A percentile compares a stretch with the other conserved stretches of the same genome.
Conservation (phyloP, 2,113 vertebrate species). For the Drymodes brunneopygia region DNA sequence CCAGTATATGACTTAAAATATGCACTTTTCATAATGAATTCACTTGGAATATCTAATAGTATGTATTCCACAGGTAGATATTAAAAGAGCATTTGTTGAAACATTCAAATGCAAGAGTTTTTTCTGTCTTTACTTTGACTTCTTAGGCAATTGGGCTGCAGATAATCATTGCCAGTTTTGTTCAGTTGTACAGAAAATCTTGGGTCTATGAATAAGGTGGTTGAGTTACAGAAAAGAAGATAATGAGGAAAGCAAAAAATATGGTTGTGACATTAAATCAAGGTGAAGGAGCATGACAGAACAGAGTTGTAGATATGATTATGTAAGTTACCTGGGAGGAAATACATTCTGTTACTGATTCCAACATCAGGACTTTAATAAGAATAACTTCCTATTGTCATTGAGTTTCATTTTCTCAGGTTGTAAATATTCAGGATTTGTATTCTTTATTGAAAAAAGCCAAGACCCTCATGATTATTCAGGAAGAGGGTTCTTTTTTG, state of each 20-base stretch:
- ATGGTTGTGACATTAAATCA: background rate
- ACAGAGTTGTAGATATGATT: background rate
- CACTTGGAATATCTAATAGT: background rate
- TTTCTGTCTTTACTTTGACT: background rate
- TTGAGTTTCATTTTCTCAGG: background rate
- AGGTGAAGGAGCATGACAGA: background rate
- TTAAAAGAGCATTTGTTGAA: background rate
- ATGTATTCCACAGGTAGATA: background rate
- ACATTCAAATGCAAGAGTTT: background rate
- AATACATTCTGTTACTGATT: background rate
- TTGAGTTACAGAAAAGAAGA: background rate
- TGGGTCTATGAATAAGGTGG: background rate
- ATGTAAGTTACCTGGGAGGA: background rate
- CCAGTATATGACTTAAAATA: background rate
- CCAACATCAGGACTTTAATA: background rate
- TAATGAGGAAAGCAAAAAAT: background rate
- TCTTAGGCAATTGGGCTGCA: background rate
- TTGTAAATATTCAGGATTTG: background rate
- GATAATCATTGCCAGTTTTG: background rate
- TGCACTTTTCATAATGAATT: fast-evolving
- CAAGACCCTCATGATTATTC: background rate
- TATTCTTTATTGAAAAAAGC: background rate
- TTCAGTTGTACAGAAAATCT: background rate
- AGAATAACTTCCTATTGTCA: background rate
- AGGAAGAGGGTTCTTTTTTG: background rate